Conservation (phyloP, 2,113 vertebrate species). For the Tenebrosternarchus preto region DNA sequence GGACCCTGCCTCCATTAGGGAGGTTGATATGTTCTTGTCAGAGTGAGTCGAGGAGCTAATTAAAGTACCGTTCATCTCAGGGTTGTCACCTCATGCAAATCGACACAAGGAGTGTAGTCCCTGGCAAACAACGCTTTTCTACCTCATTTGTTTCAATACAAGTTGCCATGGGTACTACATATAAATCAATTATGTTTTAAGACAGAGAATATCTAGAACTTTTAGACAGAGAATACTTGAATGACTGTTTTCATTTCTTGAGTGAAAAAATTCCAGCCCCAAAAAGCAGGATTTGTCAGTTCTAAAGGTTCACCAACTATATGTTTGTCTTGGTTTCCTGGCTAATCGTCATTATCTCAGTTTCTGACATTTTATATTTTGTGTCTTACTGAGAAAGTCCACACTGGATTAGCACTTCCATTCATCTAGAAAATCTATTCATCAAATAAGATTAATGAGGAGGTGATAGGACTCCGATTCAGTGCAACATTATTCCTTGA, state of each 20-base stretch:
- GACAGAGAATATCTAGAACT: constrained; percentile 29
- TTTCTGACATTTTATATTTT: not conserved
- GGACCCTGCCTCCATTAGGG: constrained; percentile 54
- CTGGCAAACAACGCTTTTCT: constrained; percentile 47
- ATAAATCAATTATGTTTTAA: constrained; percentile 45
- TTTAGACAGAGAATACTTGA: constrained; percentile 17
- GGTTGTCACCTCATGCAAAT: constrained; percentile 53
- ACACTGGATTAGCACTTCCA: not conserved
- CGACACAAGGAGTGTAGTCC: constrained; percentile 30
- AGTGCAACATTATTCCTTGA: constrained; percentile 1
- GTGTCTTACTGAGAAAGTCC: not conserved
- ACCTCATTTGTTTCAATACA: constrained; percentile 49
- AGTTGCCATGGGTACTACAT: constrained; percentile 54
- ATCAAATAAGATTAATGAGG: constrained; percentile 3
- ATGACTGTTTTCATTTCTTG: not conserved
- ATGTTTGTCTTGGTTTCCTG: not conserved
- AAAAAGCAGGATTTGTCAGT: not conserved
- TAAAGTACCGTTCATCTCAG: constrained; percentile 49
- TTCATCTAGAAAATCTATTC: constrained; percentile 12
- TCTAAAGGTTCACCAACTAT: not conserved
- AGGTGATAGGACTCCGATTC: not conserved
- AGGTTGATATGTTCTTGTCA: constrained; percentile 54
- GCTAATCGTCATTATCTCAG: not conserved
- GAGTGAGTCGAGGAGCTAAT: constrained; percentile 52
- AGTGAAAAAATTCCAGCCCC: not conserved